These are phyloP conservation scores for Ageneiosus marmoratus DNA, from an alignment of 2,113 vertebrate species.

Conservation along the genomic window DNA sequence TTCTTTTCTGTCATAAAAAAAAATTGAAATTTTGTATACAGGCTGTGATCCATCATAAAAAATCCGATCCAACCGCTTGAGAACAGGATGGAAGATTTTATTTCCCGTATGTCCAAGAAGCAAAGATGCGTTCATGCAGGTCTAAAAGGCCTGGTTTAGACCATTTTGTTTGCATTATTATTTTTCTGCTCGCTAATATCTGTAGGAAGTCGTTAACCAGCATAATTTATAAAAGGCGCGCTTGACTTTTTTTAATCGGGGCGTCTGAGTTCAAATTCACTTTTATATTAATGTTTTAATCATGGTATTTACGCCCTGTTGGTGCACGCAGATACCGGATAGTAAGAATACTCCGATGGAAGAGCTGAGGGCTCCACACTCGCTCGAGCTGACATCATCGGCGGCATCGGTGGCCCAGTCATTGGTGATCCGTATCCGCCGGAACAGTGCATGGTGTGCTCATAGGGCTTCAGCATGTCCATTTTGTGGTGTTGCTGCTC, in stretches of 20 bases:
- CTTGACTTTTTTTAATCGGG: too few relatives aligned
- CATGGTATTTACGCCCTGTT: constrained; percentile 16
- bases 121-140: neutral
- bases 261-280: neutral
- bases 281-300: too few relatives aligned
- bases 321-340: constrained; percentile 18
- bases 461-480: constrained; percentile 83
- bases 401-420: constrained; percentile 68
- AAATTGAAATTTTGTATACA: neutral
- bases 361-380: constrained; percentile 78
- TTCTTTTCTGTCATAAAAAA: neutral
- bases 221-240: too few relatives aligned
- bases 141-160: neutral
- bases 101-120: neutral
- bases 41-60: neutral
- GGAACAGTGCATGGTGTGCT: constrained; percentile 86
- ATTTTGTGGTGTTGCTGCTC: constrained; percentile 87
- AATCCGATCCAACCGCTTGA: neutral
- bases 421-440: constrained; percentile 77
- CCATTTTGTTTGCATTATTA: neutral
- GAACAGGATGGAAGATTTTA: neutral
- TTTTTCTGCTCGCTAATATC: neutral
- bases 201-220: neutral
- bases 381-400: constrained; percentile 75
- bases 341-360: constrained; percentile 79